These are phyloP conservation scores for Tetramorium bicarinatum DNA, from an alignment of 2,888 invertebrate genomes.

Conservation along the genomic window DNA sequence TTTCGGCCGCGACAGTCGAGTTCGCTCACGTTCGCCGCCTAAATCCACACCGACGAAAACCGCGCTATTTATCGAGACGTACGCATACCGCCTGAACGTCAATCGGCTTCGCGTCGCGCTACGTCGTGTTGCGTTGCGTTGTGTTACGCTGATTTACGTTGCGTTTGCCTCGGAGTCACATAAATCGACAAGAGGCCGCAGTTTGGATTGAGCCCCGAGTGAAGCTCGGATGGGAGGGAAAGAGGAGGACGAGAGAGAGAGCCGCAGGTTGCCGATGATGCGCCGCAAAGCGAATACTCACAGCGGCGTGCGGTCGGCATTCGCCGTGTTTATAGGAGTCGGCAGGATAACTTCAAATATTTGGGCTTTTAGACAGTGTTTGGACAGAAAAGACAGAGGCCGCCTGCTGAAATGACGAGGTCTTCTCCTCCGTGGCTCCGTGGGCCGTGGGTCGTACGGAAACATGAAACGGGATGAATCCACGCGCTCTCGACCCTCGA, in stretches of 20 bases:
- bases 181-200: constrained; percentile 40
- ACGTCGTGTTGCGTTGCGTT: background rate
- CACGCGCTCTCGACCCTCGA: constrained; percentile 25
- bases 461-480: constrained; percentile 76
- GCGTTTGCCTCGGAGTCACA: constrained; percentile 14
- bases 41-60: constrained; percentile 55
- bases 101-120: constrained; percentile 17
- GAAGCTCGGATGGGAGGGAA: background rate
- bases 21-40: constrained; percentile 59
- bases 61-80: constrained; percentile 74
- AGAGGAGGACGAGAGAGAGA: background rate
- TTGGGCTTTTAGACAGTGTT: constrained; percentile 83
- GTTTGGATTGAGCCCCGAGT: constrained; percentile 15
- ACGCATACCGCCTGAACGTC: constrained; percentile 59
- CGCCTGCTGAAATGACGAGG: constrained; percentile 67
- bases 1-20: constrained; percentile 34
- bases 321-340: constrained; percentile 79
- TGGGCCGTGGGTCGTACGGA: constrained; percentile 57
- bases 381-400: constrained; percentile 76
- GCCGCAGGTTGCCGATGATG: constrained; percentile 12
- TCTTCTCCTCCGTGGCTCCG: constrained; percentile 33
- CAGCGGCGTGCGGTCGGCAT: constrained; percentile 56
- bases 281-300: constrained; percentile 33
- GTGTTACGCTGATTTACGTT: background rate
- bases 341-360: constrained; percentile 82